Percentiles rank a stretch among this genome's conserved stretches.
Conservation (phyloP, 2,797 vertebrate species). For the Squalus acanthias region DNA sequence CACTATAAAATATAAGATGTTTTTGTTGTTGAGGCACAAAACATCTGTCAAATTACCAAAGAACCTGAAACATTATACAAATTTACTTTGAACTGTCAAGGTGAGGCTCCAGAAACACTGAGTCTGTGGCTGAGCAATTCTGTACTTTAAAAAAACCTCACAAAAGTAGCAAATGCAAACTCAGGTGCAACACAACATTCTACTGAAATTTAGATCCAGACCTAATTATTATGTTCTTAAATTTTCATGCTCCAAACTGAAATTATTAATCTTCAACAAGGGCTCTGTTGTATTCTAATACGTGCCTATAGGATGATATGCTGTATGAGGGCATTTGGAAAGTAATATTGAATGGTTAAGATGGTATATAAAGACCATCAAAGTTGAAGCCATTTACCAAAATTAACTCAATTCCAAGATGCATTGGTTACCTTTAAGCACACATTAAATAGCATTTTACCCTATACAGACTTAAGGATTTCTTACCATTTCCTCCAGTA, state of each 20-base stretch:
- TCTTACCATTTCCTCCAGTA: too few species aligned
- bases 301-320: too few species aligned
- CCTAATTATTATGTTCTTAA: background rate
- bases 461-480: too few species aligned
- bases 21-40: background rate
- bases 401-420: too few species aligned
- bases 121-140: background rate
- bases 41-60: background rate
- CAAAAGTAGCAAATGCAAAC: background rate
- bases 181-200: background rate
- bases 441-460: too few species aligned
- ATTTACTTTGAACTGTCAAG: background rate
- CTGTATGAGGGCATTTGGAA: too few species aligned
- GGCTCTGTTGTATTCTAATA: background rate
- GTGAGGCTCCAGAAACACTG: background rate
- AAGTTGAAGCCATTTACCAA: too few species aligned
- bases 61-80: background rate
- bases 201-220: background rate
- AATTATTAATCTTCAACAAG: background rate
- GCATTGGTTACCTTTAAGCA: too few species aligned
- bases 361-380: too few species aligned
- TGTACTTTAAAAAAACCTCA: background rate
- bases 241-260: background rate
- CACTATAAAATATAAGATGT: background rate
- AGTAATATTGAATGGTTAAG: too few species aligned